A percentile compares a stretch with the other conserved stretches of the same genome.
Evolutionary conservation across 2,888 invertebrate species (phyloP).

Genomic region (Lasiommata megera): DNA sequence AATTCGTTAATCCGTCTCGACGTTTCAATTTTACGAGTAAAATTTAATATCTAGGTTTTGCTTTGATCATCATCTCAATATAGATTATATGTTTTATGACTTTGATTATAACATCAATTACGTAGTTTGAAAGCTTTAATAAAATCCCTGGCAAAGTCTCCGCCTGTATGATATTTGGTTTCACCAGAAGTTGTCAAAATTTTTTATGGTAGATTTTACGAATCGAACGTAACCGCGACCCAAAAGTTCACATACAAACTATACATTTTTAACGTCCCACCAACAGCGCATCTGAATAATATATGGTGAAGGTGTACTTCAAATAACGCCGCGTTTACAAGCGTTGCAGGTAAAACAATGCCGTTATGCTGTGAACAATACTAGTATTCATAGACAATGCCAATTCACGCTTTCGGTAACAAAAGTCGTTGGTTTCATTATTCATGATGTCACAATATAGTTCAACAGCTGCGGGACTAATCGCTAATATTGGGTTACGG

Average conservation of each 20-base stretch:
- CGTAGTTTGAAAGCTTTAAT: too few species aligned
- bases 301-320: conserved; percentile 24
- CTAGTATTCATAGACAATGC: conserved; percentile 48
- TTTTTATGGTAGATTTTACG: too few species aligned
- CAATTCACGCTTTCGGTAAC: conserved; percentile 44
- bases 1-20: too few species aligned
- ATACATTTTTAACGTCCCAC: conserved; percentile 13
- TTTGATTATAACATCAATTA: too few species aligned
- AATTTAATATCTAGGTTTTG: too few species aligned
- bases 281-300: conserved; percentile 21
- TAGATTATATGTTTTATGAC: too few species aligned
- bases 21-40: too few species aligned
- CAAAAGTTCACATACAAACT: background rate
- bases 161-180: too few species aligned
- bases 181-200: too few species aligned
- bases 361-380: conserved; percentile 59
- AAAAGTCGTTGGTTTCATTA: conserved; percentile 52
- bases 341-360: conserved; percentile 56
- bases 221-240: background rate
- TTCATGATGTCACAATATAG: conserved; percentile 54
- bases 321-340: conserved; percentile 34
- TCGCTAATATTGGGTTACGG: conserved; percentile 37
- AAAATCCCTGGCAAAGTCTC: too few species aligned
- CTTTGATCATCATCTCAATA: too few species aligned
- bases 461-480: conserved; percentile 50